A percentile compares a stretch with the other conserved stretches of the same genome.
Evolutionary conservation across 2,888 invertebrate species (phyloP).

Genomic region (Apoderus coryli): DNA sequence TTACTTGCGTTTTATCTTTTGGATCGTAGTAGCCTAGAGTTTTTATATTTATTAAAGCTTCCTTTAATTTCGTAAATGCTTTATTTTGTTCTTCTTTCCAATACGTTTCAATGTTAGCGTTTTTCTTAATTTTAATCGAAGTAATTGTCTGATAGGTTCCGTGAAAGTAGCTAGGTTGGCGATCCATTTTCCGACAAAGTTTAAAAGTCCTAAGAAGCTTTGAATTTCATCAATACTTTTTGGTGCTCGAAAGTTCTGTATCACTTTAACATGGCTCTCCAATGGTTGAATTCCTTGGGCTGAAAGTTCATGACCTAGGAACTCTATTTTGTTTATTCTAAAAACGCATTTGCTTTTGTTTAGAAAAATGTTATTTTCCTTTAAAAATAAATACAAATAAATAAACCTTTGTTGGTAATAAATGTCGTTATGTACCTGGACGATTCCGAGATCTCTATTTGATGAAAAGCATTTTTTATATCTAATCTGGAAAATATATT

Average conservation of each 20-base stretch:
- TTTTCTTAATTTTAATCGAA: slow-evolving; percentile 1
- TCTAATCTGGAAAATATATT: too few relatives aligned
- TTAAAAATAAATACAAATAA: too few relatives aligned
- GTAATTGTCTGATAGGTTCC: slow-evolving; percentile 1
- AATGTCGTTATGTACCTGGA: too few relatives aligned
- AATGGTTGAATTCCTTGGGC: too few relatives aligned
- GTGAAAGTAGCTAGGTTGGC: slow-evolving; percentile 2
- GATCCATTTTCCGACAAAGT: slow-evolving; percentile 15
- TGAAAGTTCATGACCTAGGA: slow-evolving; percentile 3
- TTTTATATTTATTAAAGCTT: neutral
- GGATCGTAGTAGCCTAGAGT: slow-evolving; percentile 16
- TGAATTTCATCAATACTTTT: slow-evolving; percentile 16
- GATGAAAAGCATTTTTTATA: too few relatives aligned
- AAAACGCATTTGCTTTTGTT: slow-evolving; percentile 3
- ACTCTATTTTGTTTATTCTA: neutral
- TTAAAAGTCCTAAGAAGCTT: slow-evolving; percentile 22
- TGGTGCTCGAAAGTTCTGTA: too few relatives aligned
- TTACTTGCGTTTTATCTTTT: slow-evolving; percentile 13
- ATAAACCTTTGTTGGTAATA: too few relatives aligned
- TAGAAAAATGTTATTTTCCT: too few relatives aligned
- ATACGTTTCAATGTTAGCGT: too few relatives aligned
- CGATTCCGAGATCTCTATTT: too few relatives aligned
- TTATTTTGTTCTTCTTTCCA: slow-evolving; percentile 1
- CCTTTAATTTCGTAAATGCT: slow-evolving; percentile 2
- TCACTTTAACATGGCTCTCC: too few relatives aligned